Base-by-base conservation (phyloP, 2,797 vertebrate genomes). In the Siniperca scherzeri region DNA sequence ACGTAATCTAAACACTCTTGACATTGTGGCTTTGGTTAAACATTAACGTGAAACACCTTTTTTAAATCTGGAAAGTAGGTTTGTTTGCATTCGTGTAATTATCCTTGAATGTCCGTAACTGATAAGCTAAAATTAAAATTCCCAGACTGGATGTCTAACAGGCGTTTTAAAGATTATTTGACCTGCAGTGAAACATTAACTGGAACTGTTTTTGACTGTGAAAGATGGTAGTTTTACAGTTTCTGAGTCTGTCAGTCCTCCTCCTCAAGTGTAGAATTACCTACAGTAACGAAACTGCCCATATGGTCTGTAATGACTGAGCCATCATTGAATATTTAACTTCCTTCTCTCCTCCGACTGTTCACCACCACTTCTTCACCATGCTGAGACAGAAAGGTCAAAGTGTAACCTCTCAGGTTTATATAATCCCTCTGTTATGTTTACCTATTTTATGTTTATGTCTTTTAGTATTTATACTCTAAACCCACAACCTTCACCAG, bases 241-340 rank as follows among this genome's bases (percentile, higher is more conserved):
- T 56, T 53, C 33, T 70, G 81, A 50, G 22, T 55, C 25, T 42
- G 21, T 44, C 46, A 17, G 16, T 42, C 10, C 36, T 19, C 21
- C 11, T 52, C 56, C 46, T 9, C 0, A 6, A 17, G 30, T 50
- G 52, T 16, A 42, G 19, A 50, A 38, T 66, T 4, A 59, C 65
- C 68, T 52, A 21, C 53, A 46, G 52, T 36, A 74, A 82, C 48
- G 36, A 6, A 44, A 11, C 9, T 14, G 42, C 10, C 57, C 9
- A 4, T 19, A 19, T 8, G 59, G 1, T 53, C n/a, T 44, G 65
- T 68, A 71, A 79, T 61, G 82, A 50, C 36, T 70, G 53, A 82
- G 40, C 19, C 4, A 57, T 3, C 0, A 21, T 78, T 69, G 66
- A 90, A 88, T 88, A 13, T 87, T 88, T 88, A 87, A 88, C 90